Evolutionary conservation across 2,797 vertebrate genomes (phyloP).

Genomic region (Lepilemur ruficaudatus): DNA sequence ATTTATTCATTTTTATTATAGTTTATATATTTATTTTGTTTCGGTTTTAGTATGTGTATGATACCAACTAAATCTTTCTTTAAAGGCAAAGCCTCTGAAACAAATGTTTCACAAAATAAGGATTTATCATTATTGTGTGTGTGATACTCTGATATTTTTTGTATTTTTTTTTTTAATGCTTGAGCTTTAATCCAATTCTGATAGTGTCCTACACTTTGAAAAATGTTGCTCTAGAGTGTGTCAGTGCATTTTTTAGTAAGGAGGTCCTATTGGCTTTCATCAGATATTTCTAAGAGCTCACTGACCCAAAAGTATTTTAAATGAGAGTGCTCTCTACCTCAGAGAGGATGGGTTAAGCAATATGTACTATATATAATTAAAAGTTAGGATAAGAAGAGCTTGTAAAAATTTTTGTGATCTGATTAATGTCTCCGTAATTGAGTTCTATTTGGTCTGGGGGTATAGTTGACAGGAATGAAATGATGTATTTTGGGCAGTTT

Average conservation of each 20-base stretch:
- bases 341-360: not conserved
- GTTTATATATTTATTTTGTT: not conserved
- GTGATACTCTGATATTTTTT: not conserved
- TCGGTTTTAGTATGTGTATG: not conserved
- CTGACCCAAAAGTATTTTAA: not conserved
- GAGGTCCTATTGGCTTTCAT: not conserved
- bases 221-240: not conserved
- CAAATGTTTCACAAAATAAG: not conserved
- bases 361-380: not conserved
- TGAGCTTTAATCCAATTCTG: not conserved
- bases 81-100: not conserved
- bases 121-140: not conserved
- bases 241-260: not conserved
- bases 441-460: not conserved
- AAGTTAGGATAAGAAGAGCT: not conserved
- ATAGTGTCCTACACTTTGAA: not conserved
- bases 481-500: slow-evolving; percentile 30
- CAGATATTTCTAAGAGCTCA: not conserved
- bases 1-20: not conserved
- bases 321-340: not conserved
- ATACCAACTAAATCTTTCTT: not conserved
- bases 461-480: slow-evolving; percentile 14
- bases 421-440: slow-evolving; percentile 2
- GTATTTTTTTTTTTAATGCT: not conserved
- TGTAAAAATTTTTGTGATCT: not conserved